Evolutionary conservation across 2,797 vertebrate species (phyloP).

Genomic region (Gymnothorax javanicus): DNA sequence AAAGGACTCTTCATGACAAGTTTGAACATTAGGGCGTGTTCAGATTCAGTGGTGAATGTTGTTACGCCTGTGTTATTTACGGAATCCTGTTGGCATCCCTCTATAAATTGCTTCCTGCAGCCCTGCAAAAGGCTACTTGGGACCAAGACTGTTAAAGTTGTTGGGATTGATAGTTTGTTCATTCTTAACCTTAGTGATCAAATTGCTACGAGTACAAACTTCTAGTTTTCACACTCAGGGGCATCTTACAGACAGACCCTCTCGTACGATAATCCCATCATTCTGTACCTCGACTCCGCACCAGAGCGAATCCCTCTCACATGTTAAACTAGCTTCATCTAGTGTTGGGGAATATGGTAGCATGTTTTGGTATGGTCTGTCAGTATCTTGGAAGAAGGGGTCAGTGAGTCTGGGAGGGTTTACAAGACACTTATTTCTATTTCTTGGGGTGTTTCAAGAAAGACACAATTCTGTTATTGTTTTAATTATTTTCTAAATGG

Average conservation of each 20-base stretch:
- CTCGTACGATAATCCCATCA: slow-evolving; percentile 1
- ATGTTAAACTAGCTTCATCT: slow-evolving; percentile 29
- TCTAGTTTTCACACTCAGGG: background rate
- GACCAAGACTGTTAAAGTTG: background rate
- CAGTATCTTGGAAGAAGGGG: background rate
- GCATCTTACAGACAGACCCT: background rate
- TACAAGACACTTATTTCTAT: background rate
- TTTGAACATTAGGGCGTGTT: no score
- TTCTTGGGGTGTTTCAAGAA: background rate
- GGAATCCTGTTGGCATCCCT: no score
- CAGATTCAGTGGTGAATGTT: no score
- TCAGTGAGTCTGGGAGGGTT: background rate
- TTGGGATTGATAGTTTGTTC: background rate
- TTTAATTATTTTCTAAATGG: background rate
- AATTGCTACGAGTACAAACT: background rate
- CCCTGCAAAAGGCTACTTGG: background rate
- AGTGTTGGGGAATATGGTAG: slow-evolving; percentile 14
- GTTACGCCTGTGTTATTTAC: no score
- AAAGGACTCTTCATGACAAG: no score
- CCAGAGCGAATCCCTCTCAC: slow-evolving; percentile 11
- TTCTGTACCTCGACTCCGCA: background rate
- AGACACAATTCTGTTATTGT: background rate
- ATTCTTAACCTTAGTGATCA: background rate
- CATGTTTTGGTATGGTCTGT: background rate
- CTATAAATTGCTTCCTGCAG: no score